Conservation (phyloP, 2,888 invertebrate genomes). For the Mythimna impura region DNA sequence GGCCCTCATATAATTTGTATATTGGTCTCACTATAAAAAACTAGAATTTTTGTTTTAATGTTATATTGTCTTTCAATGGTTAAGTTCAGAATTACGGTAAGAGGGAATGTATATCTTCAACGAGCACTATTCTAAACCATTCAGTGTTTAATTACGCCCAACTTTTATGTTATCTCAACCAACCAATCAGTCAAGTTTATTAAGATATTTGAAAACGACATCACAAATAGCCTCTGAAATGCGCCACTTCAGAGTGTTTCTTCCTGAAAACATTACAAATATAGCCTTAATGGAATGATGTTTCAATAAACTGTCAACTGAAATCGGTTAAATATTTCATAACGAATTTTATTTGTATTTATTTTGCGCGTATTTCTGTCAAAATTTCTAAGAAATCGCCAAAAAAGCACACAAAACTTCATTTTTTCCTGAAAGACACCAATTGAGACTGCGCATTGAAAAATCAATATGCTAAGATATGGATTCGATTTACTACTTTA, state of each 20-base stretch:
- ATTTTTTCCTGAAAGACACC: background rate
- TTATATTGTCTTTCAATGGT: no score
- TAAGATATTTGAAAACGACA: background rate
- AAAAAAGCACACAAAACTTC: background rate
- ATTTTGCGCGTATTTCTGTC: background rate
- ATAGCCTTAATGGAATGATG: background rate
- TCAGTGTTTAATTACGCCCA: background rate
- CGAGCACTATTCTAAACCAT: background rate
- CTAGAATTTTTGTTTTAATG: background rate
- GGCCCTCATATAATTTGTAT: no score
- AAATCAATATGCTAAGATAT: background rate
- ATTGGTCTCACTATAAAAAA: no score
- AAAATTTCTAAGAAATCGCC: background rate
- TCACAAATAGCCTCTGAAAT: background rate
- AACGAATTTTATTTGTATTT: background rate
- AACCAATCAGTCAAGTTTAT: background rate
- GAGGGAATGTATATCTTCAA: background rate
- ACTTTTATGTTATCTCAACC: background rate
- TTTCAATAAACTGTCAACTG: no score
- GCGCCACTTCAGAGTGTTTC: background rate
- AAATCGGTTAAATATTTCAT: background rate
- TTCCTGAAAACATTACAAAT: background rate
- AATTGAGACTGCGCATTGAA: background rate
- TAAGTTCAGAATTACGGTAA: no score
- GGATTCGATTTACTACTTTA: background rate